A percentile compares a stretch with the other conserved stretches of the same genome.
Conservation (phyloP, 2,888 invertebrate genomes). For the Drosophila conformis region DNA sequence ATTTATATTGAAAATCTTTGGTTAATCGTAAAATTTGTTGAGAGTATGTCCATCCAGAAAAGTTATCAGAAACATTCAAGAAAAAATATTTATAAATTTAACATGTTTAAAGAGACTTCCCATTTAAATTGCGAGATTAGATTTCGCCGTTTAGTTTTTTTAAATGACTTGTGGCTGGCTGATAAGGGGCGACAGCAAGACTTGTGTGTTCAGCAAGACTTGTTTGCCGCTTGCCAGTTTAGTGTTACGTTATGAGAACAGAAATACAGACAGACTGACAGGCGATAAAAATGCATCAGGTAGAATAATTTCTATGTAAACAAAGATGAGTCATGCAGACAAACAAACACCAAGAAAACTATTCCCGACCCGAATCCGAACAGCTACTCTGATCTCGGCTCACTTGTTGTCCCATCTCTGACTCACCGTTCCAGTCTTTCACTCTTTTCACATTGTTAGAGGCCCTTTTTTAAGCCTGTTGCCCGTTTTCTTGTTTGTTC, state of each 20-base stretch:
- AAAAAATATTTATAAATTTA: neutral
- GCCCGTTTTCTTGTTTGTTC: conserved; percentile 59
- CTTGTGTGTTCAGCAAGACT: conserved; percentile 28
- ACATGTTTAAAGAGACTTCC: neutral
- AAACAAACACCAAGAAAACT: conserved; percentile 34
- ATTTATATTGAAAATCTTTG: neutral
- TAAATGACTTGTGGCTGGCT: conserved; percentile 17
- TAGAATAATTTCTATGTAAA: conserved; percentile 76
- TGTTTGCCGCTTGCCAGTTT: conserved; percentile 40
- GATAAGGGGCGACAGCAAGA: conserved; percentile 47
- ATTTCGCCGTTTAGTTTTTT: conserved; percentile 8
- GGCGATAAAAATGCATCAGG: conserved; percentile 63
- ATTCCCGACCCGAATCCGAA: conserved; percentile 42
- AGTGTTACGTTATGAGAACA: conserved; percentile 19
- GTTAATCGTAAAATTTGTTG: neutral
- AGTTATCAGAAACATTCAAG: neutral
- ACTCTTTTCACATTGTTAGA: conserved; percentile 22
- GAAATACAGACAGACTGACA: neutral
- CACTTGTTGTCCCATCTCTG: conserved; percentile 14
- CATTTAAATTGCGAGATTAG: conserved; percentile 19
- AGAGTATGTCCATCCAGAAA: neutral
- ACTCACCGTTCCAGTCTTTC: conserved; percentile 9
- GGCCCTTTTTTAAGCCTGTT: conserved; percentile 37
- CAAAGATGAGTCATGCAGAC: conserved; percentile 65
- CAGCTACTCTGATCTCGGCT: conserved; percentile 52